phyloP scores from a whole-genome alignment of 2,797 vertebrate species.

The Gallirallus australis region DNA sequence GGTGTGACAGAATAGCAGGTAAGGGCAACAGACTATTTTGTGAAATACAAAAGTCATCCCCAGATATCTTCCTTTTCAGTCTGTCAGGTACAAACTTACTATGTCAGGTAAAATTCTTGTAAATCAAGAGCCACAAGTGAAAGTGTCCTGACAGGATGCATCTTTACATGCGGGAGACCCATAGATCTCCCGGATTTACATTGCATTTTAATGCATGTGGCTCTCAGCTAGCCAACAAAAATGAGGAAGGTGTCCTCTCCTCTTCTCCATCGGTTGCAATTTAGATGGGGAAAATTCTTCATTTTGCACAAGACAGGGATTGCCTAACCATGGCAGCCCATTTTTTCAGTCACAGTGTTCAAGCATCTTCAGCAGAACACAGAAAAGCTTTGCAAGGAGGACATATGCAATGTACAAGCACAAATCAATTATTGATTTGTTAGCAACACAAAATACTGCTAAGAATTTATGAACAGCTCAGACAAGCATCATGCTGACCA shows the following conservation, averaged over 20 bases:
- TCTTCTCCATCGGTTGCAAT: not conserved
- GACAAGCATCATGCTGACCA: not conserved
- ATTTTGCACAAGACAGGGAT: not conserved
- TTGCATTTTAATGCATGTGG: not conserved
- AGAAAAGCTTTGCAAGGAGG: not conserved
- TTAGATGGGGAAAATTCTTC: not conserved
- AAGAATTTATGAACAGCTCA: not conserved
- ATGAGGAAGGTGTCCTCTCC: not conserved
- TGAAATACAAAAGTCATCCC: not conserved
- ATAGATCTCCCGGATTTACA: not conserved
- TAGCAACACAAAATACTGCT: not conserved
- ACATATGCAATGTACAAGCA: not conserved
- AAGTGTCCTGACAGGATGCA: not conserved
- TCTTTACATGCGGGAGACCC: not conserved
- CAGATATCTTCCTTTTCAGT: not conserved
- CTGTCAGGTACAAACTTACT: not conserved
- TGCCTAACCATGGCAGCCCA: not conserved
- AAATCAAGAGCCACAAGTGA: not conserved
- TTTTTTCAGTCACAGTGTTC: not conserved
- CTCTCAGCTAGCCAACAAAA: not conserved
- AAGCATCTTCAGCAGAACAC: not conserved
- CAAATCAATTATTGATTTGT: not conserved
- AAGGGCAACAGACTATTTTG: not conserved
- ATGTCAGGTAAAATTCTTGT: not conserved
- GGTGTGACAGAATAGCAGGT: not conserved